These are phyloP conservation scores for Suricata suricatta DNA, from an alignment of 2,113 vertebrate species.

Conservation along the genomic window DNA sequence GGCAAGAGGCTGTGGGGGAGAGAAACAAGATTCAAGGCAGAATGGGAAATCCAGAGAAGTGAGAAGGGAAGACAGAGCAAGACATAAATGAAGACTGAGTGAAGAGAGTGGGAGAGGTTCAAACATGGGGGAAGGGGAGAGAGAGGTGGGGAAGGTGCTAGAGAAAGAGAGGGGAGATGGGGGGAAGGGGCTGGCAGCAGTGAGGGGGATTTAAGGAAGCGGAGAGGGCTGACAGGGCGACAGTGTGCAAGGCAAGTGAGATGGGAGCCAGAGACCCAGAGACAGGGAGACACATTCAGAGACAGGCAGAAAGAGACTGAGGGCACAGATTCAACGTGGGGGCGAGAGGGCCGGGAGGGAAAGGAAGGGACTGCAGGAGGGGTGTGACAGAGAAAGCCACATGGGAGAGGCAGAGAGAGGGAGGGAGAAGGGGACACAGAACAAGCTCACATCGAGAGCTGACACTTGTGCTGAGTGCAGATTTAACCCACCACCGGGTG, in stretches of 20 bases:
- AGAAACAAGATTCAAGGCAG: background rate
- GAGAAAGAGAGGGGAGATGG: too few relatives aligned
- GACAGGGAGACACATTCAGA: background rate
- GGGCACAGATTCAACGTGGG: background rate
- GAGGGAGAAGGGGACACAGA: background rate
- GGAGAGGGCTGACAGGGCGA: background rate
- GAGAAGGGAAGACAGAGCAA: background rate
- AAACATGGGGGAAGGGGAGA: background rate
- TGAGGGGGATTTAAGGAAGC: background rate
- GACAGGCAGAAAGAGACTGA: background rate
- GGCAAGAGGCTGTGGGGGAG: background rate
- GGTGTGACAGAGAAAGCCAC: background rate
- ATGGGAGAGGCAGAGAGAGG: background rate
- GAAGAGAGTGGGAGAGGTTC: background rate
- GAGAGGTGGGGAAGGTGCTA: background rate
- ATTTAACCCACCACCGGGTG: background rate
- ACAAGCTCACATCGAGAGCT: background rate
- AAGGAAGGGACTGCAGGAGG: background rate
- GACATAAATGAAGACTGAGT: too few relatives aligned
- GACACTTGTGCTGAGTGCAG: too few relatives aligned
- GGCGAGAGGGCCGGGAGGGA: too few relatives aligned
- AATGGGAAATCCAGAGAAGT: background rate
- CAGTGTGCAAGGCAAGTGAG: accelerated
- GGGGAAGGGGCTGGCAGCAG: background rate
- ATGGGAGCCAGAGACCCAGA: background rate